Base-by-base conservation (phyloP, 1,140 invertebrate species). In the Drosophila sp. region DNA sequence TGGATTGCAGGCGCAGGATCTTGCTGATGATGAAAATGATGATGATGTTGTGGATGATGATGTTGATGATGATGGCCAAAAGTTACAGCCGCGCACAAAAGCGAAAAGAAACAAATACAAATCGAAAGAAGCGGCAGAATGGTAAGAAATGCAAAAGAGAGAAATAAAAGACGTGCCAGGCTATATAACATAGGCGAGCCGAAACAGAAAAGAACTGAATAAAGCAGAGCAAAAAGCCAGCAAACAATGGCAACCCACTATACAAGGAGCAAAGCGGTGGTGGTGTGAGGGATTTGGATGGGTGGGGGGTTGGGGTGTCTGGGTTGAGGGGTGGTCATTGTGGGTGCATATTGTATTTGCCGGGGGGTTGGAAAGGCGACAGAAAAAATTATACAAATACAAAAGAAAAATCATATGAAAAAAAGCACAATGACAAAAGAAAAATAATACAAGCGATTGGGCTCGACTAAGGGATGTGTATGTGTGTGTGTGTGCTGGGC, bases 371-470 rank as follows among this genome's bases (percentile, higher is more conserved):
- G 76, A 29, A 34, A 66, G 75, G 83, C 82, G 82, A 87, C 83
- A 86, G 78, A 87, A 86, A 86, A 86, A 87, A 87, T 87, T 87
- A 89, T 89, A 89, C 83, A 87, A 87, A 87, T 79, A 87, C 83
- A 87, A 89, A 89, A 86, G 82, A 62, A 86, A 86, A 77, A 74
- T 77, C 75, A 59, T 61, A 70, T 50, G 46, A 67, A 59, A 59
- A 67, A 54, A 54, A 79, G 76, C 76, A 83, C 76, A 89, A 87
- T 82, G 83, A 87, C 79, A 87, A 89, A 89, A 79, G 83, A 48
- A 62, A 25, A 48, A 84, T 80, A 87, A 89, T 76, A 79, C 67
- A 70, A 76, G 79, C 83, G 78, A 86, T 86, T 84, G 78, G 81
- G 81, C 61, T 66, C 43, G 51, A 69, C 57, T 56, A 46, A 69